phyloP scores from a whole-genome alignment of 2,113 vertebrate species.

The Buteo buteo region DNA sequence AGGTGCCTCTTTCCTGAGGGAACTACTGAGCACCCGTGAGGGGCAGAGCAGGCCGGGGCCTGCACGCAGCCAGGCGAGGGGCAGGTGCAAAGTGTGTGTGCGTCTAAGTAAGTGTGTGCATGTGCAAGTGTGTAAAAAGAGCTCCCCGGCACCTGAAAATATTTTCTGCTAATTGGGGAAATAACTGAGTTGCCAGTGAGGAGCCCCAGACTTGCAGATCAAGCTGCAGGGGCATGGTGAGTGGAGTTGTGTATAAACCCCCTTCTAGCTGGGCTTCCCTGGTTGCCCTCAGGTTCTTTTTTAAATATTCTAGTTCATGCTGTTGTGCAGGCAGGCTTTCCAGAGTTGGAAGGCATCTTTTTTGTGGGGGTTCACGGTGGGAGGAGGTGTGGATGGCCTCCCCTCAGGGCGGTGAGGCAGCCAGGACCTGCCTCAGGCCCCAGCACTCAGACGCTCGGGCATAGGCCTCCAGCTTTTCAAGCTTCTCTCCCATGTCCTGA shows the following conservation, averaged over 20 bases:
- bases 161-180: background rate
- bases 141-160: background rate
- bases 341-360: background rate
- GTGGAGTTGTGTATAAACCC: background rate
- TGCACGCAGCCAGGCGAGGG: fast-evolving
- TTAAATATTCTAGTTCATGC: background rate
- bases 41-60: background rate
- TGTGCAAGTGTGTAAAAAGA: background rate
- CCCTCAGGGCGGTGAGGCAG: background rate
- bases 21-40: background rate
- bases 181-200: background rate
- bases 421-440: fast-evolving
- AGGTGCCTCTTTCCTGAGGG: background rate
- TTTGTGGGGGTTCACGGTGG: fast-evolving
- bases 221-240: background rate
- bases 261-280: background rate
- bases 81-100: fast-evolving
- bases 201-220: background rate
- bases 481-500: background rate
- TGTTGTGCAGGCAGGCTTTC: background rate
- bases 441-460: fast-evolving
- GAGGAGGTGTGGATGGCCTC: background rate
- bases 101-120: too few relatives aligned
- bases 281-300: background rate
- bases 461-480: too few relatives aligned